Base-by-base conservation (phyloP, 2,797 vertebrate species). In the Myiothlypis chrysogaster region DNA sequence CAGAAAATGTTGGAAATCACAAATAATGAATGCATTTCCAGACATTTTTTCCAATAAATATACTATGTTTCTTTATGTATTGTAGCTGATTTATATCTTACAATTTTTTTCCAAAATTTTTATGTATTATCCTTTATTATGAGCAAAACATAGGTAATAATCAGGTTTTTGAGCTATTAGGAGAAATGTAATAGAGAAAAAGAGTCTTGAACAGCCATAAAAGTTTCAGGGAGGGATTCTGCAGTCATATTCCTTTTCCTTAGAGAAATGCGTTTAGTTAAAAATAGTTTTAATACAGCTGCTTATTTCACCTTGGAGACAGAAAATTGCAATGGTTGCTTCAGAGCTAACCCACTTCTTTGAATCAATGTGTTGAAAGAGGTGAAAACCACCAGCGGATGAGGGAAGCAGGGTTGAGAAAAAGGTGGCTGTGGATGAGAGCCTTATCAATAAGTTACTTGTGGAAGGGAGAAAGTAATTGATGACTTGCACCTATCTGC, bases 301-400 rank as follows among this genome's bases (percentile, higher is more conserved):
- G 20, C 63, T 88, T 86, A 63, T 93, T 94, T 96, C 66, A 90
- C 76, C 65, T 86, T 88, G 39, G 63, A 91, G 80, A 78, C 39
- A 69, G 61, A 86, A 94, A 88, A 69, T 61, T 83, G 32, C 39
- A 75, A 14, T 61, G 35, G 30, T 47, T 86, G 39, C 65, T 94
- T 94, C 57, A 17, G 61, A 72, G 59, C 63, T 90, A 81, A 53
- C 76, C 57, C 79, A 83, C 50, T 94, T 92, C 60, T 80, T 88
- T 94, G 69, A 83, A 93, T 93, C 83, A 83, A 59, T 81, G 53
- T 83, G 41, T 91, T 90, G 94, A 88, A 94, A 86, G 77, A 91
- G 43, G 65, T 90, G 80, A 76, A 95, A 95, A 90, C 69, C 87
- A 75, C 65, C 50, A 72, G 39, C 2, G 10, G 61, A 83, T 94